phyloP scores from a whole-genome alignment of 2,113 vertebrate genomes.

The Limanda limanda region DNA sequence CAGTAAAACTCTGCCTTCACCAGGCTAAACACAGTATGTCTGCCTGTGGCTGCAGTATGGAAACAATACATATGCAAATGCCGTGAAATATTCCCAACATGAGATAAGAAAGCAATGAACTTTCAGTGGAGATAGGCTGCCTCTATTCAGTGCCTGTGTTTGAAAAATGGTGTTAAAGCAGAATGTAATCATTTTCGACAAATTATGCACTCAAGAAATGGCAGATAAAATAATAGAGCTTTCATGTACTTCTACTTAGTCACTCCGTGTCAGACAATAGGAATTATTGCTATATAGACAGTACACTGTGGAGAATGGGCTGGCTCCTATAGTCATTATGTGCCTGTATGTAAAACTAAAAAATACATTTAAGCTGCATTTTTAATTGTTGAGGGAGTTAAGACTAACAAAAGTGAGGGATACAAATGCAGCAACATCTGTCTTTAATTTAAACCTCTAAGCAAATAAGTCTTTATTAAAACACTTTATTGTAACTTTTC shows the following conservation, averaged over 20 bases:
- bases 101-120: background rate
- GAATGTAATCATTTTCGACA: background rate
- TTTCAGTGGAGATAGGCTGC: background rate
- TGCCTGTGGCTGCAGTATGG: background rate
- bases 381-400: conserved; percentile 31
- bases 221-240: background rate
- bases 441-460: conserved; percentile 2
- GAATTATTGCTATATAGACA: conserved; percentile 32
- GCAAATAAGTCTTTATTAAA: background rate
- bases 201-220: background rate
- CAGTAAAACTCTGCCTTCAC: background rate
- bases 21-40: background rate
- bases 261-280: conserved; percentile 41
- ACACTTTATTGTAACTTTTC: background rate
- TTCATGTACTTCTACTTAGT: conserved; percentile 35
- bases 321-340: conserved; percentile 34
- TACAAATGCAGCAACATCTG: background rate
- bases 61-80: background rate
- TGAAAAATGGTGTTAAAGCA: background rate
- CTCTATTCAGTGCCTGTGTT: background rate
- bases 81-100: background rate
- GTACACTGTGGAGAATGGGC: conserved; percentile 25
- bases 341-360: conserved; percentile 12
- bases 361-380: conserved; percentile 37
- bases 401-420: conserved; percentile 4